These are phyloP conservation scores for Holcopasites calliopsidis DNA, from an alignment of 1,140 invertebrate species.

Conservation along the genomic window DNA sequence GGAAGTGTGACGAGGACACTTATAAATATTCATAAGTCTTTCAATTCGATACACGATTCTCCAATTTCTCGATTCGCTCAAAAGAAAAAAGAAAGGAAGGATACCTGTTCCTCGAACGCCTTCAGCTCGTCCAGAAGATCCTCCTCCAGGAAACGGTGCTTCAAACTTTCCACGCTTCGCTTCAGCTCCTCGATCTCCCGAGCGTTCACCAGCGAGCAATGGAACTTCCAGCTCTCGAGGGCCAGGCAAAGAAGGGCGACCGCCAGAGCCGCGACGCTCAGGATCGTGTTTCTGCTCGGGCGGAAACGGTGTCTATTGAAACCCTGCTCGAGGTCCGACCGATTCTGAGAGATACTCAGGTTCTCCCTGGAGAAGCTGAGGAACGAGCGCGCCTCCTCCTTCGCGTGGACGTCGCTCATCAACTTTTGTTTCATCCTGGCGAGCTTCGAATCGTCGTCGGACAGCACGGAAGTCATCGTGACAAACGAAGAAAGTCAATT, in stretches of 20 bases:
- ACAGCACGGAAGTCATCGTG: slow-evolving; percentile 68
- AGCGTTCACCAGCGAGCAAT: slow-evolving; percentile 56
- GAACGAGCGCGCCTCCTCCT: slow-evolving; percentile 70
- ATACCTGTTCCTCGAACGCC: slow-evolving; percentile 74
- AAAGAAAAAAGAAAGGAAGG: neutral
- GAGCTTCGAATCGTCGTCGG: slow-evolving; percentile 57
- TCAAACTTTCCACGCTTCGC: slow-evolving; percentile 69
- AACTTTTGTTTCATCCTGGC: slow-evolving; percentile 60
- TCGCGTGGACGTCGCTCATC: slow-evolving; percentile 24
- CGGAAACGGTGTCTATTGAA: slow-evolving; percentile 61
- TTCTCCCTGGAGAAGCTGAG: slow-evolving; percentile 75
- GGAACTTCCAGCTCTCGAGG: slow-evolving; percentile 72
- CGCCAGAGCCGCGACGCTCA: slow-evolving; percentile 64
- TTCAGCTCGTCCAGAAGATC: slow-evolving; percentile 72
- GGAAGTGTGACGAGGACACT: too few species aligned
- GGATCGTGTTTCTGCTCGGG: slow-evolving; percentile 55
- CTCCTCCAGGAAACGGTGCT: slow-evolving; percentile 68
- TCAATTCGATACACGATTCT: neutral
- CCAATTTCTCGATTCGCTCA: neutral
- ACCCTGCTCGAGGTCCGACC: slow-evolving; percentile 71
- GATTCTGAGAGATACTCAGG: slow-evolving; percentile 71
- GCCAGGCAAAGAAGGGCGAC: slow-evolving; percentile 62
- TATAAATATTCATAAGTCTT: too few species aligned
- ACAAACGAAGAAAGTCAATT: neutral
- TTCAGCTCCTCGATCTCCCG: slow-evolving; percentile 69